Conservation (phyloP, 1,140 invertebrate genomes). For the Nasonia vitripennis region DNA sequence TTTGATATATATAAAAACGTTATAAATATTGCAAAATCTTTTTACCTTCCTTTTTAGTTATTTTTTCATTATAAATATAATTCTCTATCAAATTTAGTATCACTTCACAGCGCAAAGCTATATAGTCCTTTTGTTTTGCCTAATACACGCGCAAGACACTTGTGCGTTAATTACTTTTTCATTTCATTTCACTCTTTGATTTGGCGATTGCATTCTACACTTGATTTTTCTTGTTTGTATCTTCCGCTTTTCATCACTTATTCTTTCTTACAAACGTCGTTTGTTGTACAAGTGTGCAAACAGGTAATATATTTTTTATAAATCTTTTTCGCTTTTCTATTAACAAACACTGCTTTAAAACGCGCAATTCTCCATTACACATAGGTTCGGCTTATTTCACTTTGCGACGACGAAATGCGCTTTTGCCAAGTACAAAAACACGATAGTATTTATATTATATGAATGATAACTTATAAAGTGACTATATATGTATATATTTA, state of each 20-base stretch:
- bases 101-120: slow-evolving; percentile 14
- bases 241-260: not conserved
- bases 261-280: slow-evolving; percentile 15
- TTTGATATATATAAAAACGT: slow-evolving; percentile 32
- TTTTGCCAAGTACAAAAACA: slow-evolving; percentile 49
- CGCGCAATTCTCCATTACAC: slow-evolving; percentile 25
- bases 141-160: slow-evolving; percentile 19
- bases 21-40: slow-evolving; percentile 45
- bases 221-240: not conserved
- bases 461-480: slow-evolving; percentile 43
- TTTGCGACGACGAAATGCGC: slow-evolving; percentile 44
- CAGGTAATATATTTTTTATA: slow-evolving; percentile 16
- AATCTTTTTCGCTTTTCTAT: slow-evolving; percentile 30
- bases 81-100: slow-evolving; percentile 50
- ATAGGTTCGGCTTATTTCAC: slow-evolving; percentile 36
- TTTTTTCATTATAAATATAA: slow-evolving; percentile 43
- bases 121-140: slow-evolving; percentile 11
- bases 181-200: slow-evolving; percentile 5
- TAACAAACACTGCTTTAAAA: slow-evolving; percentile 32
- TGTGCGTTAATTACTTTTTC: slow-evolving; percentile 15
- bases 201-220: slow-evolving; percentile 8
- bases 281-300: not conserved
- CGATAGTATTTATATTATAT: slow-evolving; percentile 22
- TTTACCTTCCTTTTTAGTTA: slow-evolving; percentile 1
- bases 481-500: slow-evolving; percentile 40